Conservation (phyloP, 2,888 invertebrate genomes). For the Tachina fera region DNA sequence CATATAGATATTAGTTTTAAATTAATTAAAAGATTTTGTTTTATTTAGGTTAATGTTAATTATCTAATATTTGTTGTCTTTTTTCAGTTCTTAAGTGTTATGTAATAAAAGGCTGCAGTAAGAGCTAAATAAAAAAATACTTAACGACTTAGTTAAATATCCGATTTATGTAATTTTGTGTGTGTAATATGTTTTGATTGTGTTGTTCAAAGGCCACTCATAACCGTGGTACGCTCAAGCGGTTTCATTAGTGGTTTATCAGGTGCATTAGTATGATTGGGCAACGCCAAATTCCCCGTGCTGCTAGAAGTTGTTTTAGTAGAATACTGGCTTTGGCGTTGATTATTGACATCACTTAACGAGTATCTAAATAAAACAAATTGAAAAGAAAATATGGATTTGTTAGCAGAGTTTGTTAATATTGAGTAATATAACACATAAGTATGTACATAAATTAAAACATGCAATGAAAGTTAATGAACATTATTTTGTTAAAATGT, state of each 20-base stretch:
- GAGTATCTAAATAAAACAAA: constrained; percentile 76
- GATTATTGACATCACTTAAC: constrained; percentile 77
- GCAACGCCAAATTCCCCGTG: constrained; percentile 75
- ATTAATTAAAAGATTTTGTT: no score
- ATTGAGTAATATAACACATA: not conserved
- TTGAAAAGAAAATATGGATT: not conserved
- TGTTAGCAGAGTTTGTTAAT: not conserved
- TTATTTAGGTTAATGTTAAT: no score
- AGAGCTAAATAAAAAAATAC: not conserved
- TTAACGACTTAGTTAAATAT: constrained; percentile 24
- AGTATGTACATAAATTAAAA: not conserved
- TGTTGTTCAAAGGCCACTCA: constrained; percentile 65
- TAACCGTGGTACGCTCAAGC: constrained; percentile 73
- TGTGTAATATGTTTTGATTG: not conserved
- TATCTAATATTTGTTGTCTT: not conserved
- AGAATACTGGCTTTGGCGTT: constrained; percentile 82
- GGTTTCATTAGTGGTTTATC: constrained; percentile 78
- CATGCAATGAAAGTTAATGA: constrained; percentile 24
- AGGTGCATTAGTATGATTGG: constrained; percentile 48
- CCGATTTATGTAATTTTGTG: constrained; percentile 8
- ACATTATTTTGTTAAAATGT: not conserved
- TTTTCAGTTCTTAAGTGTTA: not conserved
- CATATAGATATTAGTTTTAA: not conserved
- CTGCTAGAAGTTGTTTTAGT: constrained; percentile 81
- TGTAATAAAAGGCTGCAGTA: not conserved